Percentiles rank a stretch among this genome's conserved stretches.
These are phyloP conservation scores for Scophthalmus maximus DNA, from an alignment of 2,113 vertebrate species.

Conservation along the genomic window DNA sequence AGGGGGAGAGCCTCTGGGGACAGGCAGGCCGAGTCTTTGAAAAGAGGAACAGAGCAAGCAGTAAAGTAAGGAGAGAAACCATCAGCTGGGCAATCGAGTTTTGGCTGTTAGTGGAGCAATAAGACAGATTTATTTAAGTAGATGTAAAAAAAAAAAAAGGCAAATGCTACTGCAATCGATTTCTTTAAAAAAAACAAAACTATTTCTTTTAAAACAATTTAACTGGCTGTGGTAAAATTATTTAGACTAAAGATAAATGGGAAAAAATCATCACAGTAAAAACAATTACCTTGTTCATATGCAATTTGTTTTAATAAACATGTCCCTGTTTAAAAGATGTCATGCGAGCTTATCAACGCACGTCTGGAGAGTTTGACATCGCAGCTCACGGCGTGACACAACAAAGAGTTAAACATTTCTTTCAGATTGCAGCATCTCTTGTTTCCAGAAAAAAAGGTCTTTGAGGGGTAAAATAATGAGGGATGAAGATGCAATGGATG, in stretches of 20 bases:
- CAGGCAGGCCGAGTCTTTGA: constrained; percentile 41
- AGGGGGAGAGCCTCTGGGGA: constrained; percentile 57
- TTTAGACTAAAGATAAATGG: neutral
- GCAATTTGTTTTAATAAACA: neutral
- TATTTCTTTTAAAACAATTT: neutral
- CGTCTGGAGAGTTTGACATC: constrained; percentile 1
- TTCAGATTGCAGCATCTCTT: constrained; percentile 61
- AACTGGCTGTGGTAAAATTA: neutral
- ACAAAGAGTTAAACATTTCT: constrained; percentile 71
- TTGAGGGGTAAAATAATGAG: constrained; percentile 81
- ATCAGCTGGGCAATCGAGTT: constrained; percentile 23
- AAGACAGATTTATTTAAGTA: constrained; percentile 45
- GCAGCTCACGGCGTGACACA: constrained; percentile 45
- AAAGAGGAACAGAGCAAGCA: constrained; percentile 60
- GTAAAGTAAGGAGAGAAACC: constrained; percentile 32
- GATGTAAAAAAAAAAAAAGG: constrained; percentile 20
- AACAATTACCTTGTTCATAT: neutral
- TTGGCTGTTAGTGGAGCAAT: constrained; percentile 37
- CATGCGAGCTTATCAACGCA: neutral
- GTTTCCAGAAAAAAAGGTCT: constrained; percentile 75
- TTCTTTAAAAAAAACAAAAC: neutral
- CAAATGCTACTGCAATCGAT: constrained; percentile 5
- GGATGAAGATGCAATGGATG: constrained; percentile 86
- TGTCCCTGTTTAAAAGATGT: neutral
- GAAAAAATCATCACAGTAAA: neutral